phyloP scores from a whole-genome alignment of 2,113 vertebrate genomes.

The Psophia crepitans region DNA sequence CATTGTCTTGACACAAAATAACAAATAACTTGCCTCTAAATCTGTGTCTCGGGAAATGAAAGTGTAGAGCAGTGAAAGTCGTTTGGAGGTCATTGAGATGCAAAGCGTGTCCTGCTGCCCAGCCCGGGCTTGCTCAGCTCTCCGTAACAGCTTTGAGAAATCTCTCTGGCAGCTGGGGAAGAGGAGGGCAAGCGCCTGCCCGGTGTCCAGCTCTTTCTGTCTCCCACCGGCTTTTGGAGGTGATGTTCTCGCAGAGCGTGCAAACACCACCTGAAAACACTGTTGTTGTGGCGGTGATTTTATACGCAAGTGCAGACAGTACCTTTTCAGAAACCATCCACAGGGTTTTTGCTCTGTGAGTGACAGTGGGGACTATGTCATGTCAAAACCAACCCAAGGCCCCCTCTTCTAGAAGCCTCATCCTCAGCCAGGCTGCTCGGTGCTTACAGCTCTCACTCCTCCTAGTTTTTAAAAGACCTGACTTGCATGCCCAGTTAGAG shows the following conservation, averaged over 20 bases:
- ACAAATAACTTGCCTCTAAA: conserved; percentile 42
- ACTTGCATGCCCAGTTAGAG: background rate
- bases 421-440: background rate
- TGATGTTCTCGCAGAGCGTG: background rate
- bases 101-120: background rate
- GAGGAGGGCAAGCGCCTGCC: fast-evolving
- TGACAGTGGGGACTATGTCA: background rate
- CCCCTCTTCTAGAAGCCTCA: background rate
- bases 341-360: background rate
- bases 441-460: background rate
- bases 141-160: background rate
- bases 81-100: conserved; percentile 22
- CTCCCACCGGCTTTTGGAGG: background rate
- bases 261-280: background rate
- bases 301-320: background rate
- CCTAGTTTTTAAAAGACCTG: background rate
- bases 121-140: background rate
- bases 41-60: conserved; percentile 44
- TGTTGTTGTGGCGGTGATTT: background rate
- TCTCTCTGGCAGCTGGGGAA: fast-evolving
- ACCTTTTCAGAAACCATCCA: background rate
- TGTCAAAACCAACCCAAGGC: background rate
- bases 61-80: conserved; percentile 60
- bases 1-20: conserved; percentile 52
- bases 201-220: background rate